Evolutionary conservation across 2,113 vertebrate genomes (phyloP).

Genomic region (Camelus bactrianus): DNA sequence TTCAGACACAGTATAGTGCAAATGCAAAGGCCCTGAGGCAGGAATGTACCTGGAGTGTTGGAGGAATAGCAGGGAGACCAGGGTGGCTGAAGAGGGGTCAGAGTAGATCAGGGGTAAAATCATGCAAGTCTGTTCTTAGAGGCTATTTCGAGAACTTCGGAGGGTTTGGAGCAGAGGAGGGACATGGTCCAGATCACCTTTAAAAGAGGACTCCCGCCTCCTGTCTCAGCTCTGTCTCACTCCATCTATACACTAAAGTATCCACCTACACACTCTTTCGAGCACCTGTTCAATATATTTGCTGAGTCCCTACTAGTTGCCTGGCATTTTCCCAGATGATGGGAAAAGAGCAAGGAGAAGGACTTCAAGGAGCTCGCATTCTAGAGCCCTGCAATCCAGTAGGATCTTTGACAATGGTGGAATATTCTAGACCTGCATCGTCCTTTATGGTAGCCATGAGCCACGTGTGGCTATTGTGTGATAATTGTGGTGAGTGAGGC

Average conservation of each 20-base stretch:
- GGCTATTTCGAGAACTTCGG: background rate
- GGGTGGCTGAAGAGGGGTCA: background rate
- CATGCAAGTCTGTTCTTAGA: background rate
- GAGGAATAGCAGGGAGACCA: too few species aligned
- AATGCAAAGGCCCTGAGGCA: background rate
- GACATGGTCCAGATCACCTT: background rate
- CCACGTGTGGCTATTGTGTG: background rate
- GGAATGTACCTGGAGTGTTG: background rate
- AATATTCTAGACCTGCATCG: background rate
- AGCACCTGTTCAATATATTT: background rate
- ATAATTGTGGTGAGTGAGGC: background rate
- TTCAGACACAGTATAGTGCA: background rate
- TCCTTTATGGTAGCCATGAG: accelerated
- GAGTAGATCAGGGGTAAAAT: background rate
- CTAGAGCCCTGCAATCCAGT: background rate
- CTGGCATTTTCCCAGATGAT: background rate
- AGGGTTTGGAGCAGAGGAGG: background rate
- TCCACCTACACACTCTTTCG: background rate
- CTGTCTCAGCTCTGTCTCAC: background rate
- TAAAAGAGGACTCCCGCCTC: background rate
- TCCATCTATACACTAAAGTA: background rate
- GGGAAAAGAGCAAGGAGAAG: background rate
- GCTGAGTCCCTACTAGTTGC: background rate
- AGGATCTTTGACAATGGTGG: background rate
- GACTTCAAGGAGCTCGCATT: background rate